Evolutionary conservation across 2,797 vertebrate species (phyloP), one percentile per base, ranked within the genome.

Genomic region (Amblyopsis hoosieri): DNA sequence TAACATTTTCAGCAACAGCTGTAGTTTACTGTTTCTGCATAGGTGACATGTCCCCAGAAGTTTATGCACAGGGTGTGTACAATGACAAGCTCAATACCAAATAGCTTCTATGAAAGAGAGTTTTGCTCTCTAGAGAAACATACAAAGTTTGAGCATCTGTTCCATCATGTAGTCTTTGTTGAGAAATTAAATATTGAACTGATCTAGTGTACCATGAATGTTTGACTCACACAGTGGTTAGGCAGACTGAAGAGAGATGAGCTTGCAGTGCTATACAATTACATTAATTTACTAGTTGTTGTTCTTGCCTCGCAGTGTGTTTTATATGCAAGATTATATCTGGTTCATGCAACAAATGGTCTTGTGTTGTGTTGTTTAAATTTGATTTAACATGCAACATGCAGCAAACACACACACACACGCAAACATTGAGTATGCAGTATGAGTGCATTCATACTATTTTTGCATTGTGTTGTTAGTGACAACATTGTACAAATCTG

Each of bases 101-200:
- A 66, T 79, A 61, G 78, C 85, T 64, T 78, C 73, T 67, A 46
- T 57, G 60, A 86, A 89, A 87, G 85, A 80, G 81, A 86, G 72
- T 87, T 86, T 87, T 69, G 71, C 85, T 88, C 87, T 87, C 83
- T 60, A 69, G 85, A 88, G 86, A 82, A 88, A 90, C 88, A 80
- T 76, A 83, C 84, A 89, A 89, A 89, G 87, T 90, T 88, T 83
- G 83, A 90, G 87, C 87, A 89, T 90, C 87, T 90, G 87, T 91
- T 90, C 84, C 86, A 87, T 88, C 86, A 76, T 90, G 90, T 91
- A 85, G 84, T 88, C 84, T 89, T 91, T 91, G 89, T 90, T 86
- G 87, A 87, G 88, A 90, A 91, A 90, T 90, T 86, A 89, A 91
- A 90, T 89, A 91, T 90, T 91, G 87, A 91, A 90, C 84, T 85